phyloP scores from a whole-genome alignment of 2,797 vertebrate genomes.

The Heteromormyrus szaboi region DNA sequence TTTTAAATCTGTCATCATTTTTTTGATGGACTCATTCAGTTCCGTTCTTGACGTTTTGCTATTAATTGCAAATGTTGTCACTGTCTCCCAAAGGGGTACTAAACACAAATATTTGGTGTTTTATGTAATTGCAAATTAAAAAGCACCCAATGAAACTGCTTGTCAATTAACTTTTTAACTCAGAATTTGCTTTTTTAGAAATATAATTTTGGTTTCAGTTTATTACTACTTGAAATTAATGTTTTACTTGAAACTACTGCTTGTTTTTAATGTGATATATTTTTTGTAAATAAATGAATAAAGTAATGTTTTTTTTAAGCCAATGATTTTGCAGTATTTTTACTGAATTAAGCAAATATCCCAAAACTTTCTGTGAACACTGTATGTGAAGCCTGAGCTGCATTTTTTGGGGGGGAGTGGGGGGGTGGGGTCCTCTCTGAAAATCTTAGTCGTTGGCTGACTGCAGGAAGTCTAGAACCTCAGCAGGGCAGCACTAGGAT shows the following conservation, averaged over 20 bases:
- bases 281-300: neutral
- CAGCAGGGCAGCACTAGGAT: neutral
- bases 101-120: neutral
- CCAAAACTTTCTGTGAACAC: neutral
- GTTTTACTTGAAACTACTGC: neutral
- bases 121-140: neutral
- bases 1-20: neutral
- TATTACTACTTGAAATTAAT: too few species aligned
- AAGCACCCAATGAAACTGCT: neutral
- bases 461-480: neutral
- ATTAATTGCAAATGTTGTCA: neutral
- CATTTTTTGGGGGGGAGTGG: too few species aligned
- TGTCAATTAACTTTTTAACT: neutral
- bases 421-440: neutral
- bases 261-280: neutral
- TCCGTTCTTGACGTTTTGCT: neutral
- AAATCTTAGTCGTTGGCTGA: neutral
- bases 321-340: neutral
- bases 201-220: neutral
- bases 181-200: neutral
- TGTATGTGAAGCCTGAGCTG: neutral
- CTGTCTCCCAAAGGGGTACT: neutral
- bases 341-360: neutral
- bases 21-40: neutral
- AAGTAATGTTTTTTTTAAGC: neutral